Conservation (phyloP, 2,888 invertebrate genomes). For the Meteorus colon region DNA sequence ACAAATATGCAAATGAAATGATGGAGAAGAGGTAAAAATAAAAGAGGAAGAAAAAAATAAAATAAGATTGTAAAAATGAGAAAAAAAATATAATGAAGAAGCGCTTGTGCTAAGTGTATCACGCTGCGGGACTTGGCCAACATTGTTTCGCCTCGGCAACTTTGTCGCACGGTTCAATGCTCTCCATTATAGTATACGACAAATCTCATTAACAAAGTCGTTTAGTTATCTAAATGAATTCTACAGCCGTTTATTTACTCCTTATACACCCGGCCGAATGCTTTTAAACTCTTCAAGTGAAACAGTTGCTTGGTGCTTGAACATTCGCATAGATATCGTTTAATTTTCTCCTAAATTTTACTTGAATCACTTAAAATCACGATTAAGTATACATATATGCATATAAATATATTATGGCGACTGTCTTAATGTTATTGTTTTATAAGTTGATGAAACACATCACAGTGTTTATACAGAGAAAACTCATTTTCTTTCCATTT, state of each 20-base stretch:
- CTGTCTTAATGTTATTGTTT: too few relatives aligned
- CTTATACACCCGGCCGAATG: slow-evolving; percentile 27
- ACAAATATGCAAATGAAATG: slow-evolving; percentile 18
- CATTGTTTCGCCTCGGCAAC: slow-evolving; percentile 44
- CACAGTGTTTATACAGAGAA: background rate
- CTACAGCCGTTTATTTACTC: slow-evolving; percentile 60
- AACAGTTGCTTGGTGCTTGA: slow-evolving; percentile 1
- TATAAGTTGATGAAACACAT: too few relatives aligned
- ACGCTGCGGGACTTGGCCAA: slow-evolving; percentile 28
- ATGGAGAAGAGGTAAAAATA: background rate
- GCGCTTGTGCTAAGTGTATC: slow-evolving; percentile 30
- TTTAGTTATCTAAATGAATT: slow-evolving; percentile 68
- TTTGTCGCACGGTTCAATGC: slow-evolving; percentile 59
- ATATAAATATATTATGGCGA: background rate
- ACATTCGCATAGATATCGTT: slow-evolving; percentile 19
- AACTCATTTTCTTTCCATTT: too few relatives aligned
- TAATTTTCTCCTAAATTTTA: slow-evolving; percentile 17
- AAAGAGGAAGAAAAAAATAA: background rate
- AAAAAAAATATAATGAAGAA: slow-evolving; percentile 32
- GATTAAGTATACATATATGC: background rate
- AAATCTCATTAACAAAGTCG: slow-evolving; percentile 69
- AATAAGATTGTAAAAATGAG: slow-evolving; percentile 8
- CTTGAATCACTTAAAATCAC: background rate
- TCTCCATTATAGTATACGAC: slow-evolving; percentile 54
- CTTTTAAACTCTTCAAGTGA: slow-evolving; percentile 35